phyloP scores from a whole-genome alignment of 2,113 vertebrate species.

The Hippocampus guttulatus region DNA sequence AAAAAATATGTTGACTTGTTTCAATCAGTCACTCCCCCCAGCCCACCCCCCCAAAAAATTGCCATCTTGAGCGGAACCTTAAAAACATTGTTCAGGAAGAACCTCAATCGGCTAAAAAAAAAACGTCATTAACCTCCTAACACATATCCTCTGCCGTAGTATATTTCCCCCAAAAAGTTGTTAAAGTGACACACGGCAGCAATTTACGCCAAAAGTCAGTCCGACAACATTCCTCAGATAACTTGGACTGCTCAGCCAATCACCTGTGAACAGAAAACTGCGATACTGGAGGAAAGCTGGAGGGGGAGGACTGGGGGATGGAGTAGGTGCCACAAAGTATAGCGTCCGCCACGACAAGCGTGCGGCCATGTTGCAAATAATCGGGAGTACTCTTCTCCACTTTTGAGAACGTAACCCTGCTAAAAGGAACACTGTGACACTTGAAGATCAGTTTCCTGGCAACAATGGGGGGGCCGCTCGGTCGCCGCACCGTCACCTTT shows the following conservation, averaged over 20 bases:
- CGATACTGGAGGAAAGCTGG: not conserved
- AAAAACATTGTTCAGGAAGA: too few relatives aligned
- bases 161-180: not conserved
- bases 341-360: not conserved
- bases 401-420: not conserved
- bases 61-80: too few relatives aligned
- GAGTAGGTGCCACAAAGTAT: not conserved
- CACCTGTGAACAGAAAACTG: slow-evolving; percentile 28
- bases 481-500: not conserved
- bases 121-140: not conserved
- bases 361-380: not conserved
- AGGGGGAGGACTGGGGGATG: not conserved
- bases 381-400: not conserved
- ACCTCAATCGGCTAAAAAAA: not conserved
- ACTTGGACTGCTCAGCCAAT: slow-evolving; percentile 33
- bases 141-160: not conserved
- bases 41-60: too few relatives aligned
- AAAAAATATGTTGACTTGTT: too few relatives aligned
- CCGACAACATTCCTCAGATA: slow-evolving; percentile 52
- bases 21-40: too few relatives aligned
- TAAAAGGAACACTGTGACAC: not conserved
- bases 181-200: not conserved
- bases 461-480: not conserved
- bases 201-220: slow-evolving; percentile 19
- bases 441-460: not conserved